Evolutionary conservation across 2,888 invertebrate genomes (phyloP).

Genomic region (Lottia gigantea): DNA sequence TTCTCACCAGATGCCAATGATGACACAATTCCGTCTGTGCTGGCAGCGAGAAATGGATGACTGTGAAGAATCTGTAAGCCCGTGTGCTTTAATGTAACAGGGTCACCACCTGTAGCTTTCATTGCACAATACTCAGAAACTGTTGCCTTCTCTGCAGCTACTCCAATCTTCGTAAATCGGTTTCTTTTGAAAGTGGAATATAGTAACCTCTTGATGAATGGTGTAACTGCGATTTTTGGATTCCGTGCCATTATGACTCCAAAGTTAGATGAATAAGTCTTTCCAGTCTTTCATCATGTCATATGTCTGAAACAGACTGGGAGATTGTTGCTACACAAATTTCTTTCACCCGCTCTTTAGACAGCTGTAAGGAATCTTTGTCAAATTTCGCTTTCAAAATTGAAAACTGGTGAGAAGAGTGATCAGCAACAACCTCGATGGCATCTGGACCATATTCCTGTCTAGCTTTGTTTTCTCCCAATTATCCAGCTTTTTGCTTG

Average conservation of each 20-base stretch:
- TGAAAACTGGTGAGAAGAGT: too few relatives aligned
- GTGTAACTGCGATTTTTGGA: background rate
- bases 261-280: conserved; percentile 25
- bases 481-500: conserved; percentile 14
- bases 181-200: background rate
- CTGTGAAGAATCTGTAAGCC: too few relatives aligned
- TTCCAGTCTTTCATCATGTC: conserved; percentile 24
- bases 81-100: too few relatives aligned
- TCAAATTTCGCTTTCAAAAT: too few relatives aligned
- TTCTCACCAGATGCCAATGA: background rate
- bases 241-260: conserved; percentile 21
- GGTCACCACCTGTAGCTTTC: too few relatives aligned
- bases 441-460: conserved; percentile 14
- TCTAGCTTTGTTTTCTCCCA: conserved; percentile 19
- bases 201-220: background rate
- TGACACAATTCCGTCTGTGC: too few relatives aligned
- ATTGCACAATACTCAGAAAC: too few relatives aligned
- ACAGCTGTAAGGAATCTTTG: too few relatives aligned
- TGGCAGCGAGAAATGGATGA: too few relatives aligned
- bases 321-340: too few relatives aligned
- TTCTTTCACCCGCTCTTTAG: too few relatives aligned
- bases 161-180: background rate
- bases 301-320: conserved; percentile 15
- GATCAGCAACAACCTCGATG: conserved; percentile 19
- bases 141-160: background rate